Evolutionary conservation across 2,113 vertebrate genomes (phyloP).

Genomic region (Uropsilus gracilis): DNA sequence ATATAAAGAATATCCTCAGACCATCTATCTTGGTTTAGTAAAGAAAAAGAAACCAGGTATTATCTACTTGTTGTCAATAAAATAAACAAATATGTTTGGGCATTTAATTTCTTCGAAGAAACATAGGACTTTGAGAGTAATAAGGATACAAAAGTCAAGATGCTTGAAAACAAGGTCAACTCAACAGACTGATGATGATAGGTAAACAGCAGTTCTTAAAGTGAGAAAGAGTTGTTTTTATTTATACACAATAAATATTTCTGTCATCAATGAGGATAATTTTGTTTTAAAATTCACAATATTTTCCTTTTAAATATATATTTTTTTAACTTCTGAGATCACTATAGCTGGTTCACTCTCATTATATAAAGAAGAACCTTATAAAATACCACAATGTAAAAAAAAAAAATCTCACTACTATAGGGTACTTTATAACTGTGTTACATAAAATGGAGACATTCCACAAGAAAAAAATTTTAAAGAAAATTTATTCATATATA

Average conservation of each 20-base stretch:
- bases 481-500: neutral
- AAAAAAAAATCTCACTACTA: neutral
- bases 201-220: neutral
- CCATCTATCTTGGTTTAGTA: neutral
- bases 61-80: neutral
- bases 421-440: neutral
- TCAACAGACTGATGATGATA: neutral
- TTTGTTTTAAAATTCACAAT: neutral
- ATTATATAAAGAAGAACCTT: neutral
- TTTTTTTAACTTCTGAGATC: neutral
- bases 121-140: neutral
- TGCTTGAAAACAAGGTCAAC: neutral
- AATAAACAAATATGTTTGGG: neutral
- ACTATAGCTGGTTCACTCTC: neutral
- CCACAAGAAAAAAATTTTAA: neutral
- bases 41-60: neutral
- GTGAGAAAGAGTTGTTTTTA: neutral
- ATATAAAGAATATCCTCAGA: neutral
- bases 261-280: neutral
- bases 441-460: neutral
- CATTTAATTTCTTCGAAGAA: constrained; percentile 21
- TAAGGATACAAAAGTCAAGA: neutral
- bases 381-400: neutral
- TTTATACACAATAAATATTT: neutral
- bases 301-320: neutral